Evolutionary conservation across 2,888 invertebrate species (phyloP), one percentile per base, ranked within the genome.

Genomic region (Drosophila neotestacea): DNA sequence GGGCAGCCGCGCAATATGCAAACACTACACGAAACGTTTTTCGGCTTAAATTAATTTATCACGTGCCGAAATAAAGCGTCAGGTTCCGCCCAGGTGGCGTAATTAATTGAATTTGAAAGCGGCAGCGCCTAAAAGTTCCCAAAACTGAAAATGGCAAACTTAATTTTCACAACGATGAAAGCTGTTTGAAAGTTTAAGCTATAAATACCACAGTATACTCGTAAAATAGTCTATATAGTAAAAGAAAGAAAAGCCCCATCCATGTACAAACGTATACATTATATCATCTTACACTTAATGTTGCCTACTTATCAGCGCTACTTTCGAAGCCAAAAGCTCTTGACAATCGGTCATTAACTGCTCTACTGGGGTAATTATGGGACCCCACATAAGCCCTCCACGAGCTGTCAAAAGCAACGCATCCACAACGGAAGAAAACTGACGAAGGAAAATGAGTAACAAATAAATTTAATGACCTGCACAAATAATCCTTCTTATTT

Each of bases 41-140:
- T 54, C 79, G 79, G 36, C 73, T 81, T 81, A 79, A 84, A 84
- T 84, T 52, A 85, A 84, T 84, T 85, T 84, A 84, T 84, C 85
- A 83, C 85, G 85, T 81, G 85, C 79, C 81, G 66, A 81, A 85
- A 85, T 81, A 81, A 81, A 82, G 55, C 67, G 77, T 58, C 78
- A 66, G 63, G 68, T 54, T 65, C 65, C 58, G 69, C 61, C 64
- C 73, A 63, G 64, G 63, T 56, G 55, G 42, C 58, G 69, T 83
- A 85, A 85, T 84, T 83, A 84, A 84, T 84, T 85, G 79, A 84
- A 85, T 83, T 84, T 70, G 41, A 38, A 68, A 64, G 58, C 34
- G 60, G 11, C 47, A 38, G 58, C 51, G 52, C 62, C 48, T 50
- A 50, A 69, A 81, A 67, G 36, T 67, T 68, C 48, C 16, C 52